phyloP scores from a whole-genome alignment of 2,113 vertebrate genomes.

The Sceloporus tristichus region DNA sequence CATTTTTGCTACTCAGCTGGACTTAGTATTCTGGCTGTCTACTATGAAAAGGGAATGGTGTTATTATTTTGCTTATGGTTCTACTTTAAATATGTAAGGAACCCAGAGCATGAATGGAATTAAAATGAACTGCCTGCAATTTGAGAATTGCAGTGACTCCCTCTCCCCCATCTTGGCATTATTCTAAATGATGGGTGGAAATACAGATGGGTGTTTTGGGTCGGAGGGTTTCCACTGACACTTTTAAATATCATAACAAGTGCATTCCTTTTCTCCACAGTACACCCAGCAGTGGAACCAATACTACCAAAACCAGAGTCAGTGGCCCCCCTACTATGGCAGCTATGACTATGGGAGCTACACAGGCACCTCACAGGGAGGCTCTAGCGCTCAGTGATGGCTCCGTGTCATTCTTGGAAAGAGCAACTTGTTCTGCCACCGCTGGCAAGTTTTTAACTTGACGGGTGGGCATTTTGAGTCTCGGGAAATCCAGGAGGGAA shows the following conservation, averaged over 20 bases:
- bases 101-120: too few relatives aligned
- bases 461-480: conserved; percentile 5
- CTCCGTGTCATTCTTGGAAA: conserved; percentile 5
- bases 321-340: conserved; percentile 94
- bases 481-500: neutral
- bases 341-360: conserved; percentile 87
- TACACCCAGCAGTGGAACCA: conserved; percentile 94
- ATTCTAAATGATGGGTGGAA: neutral
- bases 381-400: conserved; percentile 84
- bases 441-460: conserved; percentile 5
- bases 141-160: neutral
- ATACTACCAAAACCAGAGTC: conserved; percentile 95
- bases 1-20: neutral
- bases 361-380: conserved; percentile 78
- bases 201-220: neutral
- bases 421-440: neutral
- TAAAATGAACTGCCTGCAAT: neutral
- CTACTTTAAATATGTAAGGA: too few relatives aligned
- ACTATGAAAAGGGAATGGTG: too few relatives aligned
- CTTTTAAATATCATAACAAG: neutral
- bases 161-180: too few relatives aligned
- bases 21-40: neutral
- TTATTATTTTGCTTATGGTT: neutral
- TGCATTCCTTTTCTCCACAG: conserved; percentile 67
- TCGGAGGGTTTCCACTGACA: too few relatives aligned